These are phyloP conservation scores for Ariolimax columbianus DNA, from an alignment of 2,888 invertebrate genomes.

Conservation along the genomic window DNA sequence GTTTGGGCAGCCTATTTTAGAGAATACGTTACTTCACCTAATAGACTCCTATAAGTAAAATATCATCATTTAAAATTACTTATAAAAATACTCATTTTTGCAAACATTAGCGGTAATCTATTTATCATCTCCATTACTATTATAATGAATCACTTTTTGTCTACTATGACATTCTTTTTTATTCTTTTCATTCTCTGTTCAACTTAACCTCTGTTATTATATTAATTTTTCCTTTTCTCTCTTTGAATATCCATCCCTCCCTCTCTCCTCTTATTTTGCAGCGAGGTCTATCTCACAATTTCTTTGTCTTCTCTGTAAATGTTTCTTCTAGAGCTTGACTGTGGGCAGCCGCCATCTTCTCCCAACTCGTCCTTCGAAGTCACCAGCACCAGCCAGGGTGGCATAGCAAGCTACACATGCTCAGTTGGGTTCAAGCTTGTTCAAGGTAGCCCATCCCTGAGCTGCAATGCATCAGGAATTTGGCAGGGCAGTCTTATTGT, in stretches of 20 bases:
- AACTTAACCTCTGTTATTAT: no score
- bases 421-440: neutral
- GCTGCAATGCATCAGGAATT: neutral
- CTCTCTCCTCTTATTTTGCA: neutral
- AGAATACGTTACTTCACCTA: no score
- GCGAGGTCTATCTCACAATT: neutral
- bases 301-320: neutral
- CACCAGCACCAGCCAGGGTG: neutral
- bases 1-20: no score
- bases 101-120: no score
- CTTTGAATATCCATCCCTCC: neutral
- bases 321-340: neutral
- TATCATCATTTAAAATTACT: no score
- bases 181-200: no score
- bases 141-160: no score
- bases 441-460: neutral
- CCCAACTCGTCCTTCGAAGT: neutral
- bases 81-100: no score
- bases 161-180: no score
- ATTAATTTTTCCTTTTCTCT: no score
- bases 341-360: neutral
- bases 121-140: no score
- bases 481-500: constrained; percentile 17
- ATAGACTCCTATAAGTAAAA: no score
- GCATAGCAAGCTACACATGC: neutral